Evolutionary conservation across 30 jellyfish, hydroid and myxozoan genomes (phyloP), one percentile per base, ranked within the genome.

Genomic region (Morbakka virulenta): DNA sequence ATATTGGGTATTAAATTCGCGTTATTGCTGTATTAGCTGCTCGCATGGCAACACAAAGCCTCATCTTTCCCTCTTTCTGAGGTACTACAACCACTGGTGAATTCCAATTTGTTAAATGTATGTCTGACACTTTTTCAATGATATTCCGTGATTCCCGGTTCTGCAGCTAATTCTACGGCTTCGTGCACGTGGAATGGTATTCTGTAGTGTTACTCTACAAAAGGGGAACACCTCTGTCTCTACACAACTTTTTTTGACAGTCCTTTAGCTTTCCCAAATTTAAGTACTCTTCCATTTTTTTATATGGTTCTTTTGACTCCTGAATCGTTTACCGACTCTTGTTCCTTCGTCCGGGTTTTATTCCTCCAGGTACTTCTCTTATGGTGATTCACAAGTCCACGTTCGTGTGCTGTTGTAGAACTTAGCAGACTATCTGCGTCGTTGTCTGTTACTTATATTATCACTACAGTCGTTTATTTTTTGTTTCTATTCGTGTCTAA

Each of bases 381-480:
- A 53, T 30, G 29, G 32, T 2, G 28, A 21, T 79, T 29, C 28
- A 61, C 67, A 12, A 62, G 51, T 63, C 64, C 87, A 36, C 47
- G 28, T 6, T 76, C 87, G 62, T 76, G 87, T 20, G 87, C 87
- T 3, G 87, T 76, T 34, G 21, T 23, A 3, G 87, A 35, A 63
- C 77, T 61, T 23, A 76, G 87, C 31, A 76, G 31, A 35, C 87
- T 61, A 9, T 79, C 87, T 30, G 79, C 87, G 69, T 76, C 79
- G 6, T 76, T 61, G 21, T 29, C 72, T 35, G 79, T 76, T 3
- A 76, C 79, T 61, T 61, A 62, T 24, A 76, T 32, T 29, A 49
- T 76, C 17, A 70, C 87, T 27, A 76, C 69, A 20, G 79, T 28
- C 27, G 21, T 26, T 63, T 33, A 12, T 33, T 22, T 28, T 32